These are phyloP conservation scores for Drosophila testacea DNA, from an alignment of 2,888 invertebrate species.

Conservation along the genomic window DNA sequence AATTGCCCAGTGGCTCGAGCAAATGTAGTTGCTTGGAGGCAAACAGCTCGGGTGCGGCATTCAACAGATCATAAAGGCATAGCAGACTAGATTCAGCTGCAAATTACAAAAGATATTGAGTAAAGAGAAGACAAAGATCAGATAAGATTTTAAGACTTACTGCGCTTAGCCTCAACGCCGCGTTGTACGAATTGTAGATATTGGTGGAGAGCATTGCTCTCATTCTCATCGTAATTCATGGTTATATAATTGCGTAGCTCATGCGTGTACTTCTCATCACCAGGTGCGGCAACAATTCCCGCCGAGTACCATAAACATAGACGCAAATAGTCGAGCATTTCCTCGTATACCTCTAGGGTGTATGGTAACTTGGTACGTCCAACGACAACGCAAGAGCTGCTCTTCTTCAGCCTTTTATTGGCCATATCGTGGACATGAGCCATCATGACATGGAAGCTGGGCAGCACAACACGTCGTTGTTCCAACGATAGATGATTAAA, in stretches of 20 bases:
- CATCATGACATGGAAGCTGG: slow-evolving; percentile 90
- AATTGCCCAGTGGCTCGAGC: slow-evolving; percentile 80
- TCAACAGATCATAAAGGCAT: slow-evolving; percentile 93
- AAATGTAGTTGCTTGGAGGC: slow-evolving; percentile 87
- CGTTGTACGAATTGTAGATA: slow-evolving; percentile 90
- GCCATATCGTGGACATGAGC: slow-evolving; percentile 90
- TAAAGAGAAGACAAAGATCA: too few relatives aligned
- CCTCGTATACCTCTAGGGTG: slow-evolving; percentile 89
- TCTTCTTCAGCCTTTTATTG: slow-evolving; percentile 87
- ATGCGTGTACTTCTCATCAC: slow-evolving; percentile 86
- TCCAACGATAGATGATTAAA: slow-evolving; percentile 82
- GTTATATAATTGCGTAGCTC: slow-evolving; percentile 88
- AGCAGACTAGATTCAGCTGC: slow-evolving; percentile 86
- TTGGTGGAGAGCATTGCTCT: slow-evolving; percentile 87
- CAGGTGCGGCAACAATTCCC: slow-evolving; percentile 88
- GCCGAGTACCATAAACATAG: slow-evolving; percentile 90
- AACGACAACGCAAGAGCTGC: slow-evolving; percentile 87
- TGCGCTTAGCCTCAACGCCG: slow-evolving; percentile 88
- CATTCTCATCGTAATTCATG: slow-evolving; percentile 86
- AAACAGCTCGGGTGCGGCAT: slow-evolving; percentile 91
- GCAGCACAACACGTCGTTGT: slow-evolving; percentile 86
- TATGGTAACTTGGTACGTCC: slow-evolving; percentile 91
- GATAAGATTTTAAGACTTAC: slow-evolving; percentile 83
- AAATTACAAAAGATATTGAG: background rate
- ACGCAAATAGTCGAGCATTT: slow-evolving; percentile 91